A percentile compares a stretch with the other conserved stretches of the same genome.
phyloP scores from a whole-genome alignment of 2,113 vertebrate species.

The Ptilonorhynchus violaceus region DNA sequence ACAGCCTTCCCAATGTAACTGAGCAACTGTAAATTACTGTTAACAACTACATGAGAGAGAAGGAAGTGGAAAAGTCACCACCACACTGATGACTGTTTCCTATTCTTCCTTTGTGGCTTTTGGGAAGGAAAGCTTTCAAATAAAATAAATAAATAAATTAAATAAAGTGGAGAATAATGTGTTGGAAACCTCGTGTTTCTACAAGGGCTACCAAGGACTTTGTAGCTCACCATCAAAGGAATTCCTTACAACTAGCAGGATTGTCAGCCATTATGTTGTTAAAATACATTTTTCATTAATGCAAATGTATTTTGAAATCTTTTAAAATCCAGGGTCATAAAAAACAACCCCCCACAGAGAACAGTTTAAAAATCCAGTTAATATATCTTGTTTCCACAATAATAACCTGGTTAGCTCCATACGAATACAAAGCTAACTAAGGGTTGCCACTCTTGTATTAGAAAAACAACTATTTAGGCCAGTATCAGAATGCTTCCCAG shows the following conservation, averaged over 20 bases:
- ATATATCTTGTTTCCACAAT: not conserved
- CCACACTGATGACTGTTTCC: not conserved
- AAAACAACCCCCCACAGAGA: not conserved
- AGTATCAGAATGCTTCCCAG: not conserved
- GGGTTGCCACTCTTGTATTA: not conserved
- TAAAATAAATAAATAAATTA: constrained; percentile 27
- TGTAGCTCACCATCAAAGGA: constrained; percentile 38
- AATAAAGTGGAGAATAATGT: not conserved
- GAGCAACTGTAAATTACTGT: constrained; percentile 51
- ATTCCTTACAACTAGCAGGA: not conserved
- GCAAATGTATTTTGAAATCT: constrained; percentile 19
- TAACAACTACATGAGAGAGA: constrained; percentile 52
- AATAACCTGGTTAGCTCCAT: not conserved
- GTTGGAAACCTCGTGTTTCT: not conserved
- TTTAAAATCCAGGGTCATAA: constrained; percentile 1
- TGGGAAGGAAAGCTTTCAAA: not conserved
- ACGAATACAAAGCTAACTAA: not conserved
- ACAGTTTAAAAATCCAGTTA: not conserved
- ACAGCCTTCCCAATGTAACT: constrained; percentile 7
- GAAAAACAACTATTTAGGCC: not conserved
- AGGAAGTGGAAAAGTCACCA: constrained; percentile 35
- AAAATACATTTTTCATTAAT: constrained; percentile 46
- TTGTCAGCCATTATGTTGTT: not conserved
- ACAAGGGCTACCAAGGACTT: not conserved
- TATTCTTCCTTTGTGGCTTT: constrained; percentile 21